A percentile compares a stretch with the other conserved stretches of the same genome.
Conservation (phyloP, 2,888 invertebrate species). For the Terebella lapidaria region DNA sequence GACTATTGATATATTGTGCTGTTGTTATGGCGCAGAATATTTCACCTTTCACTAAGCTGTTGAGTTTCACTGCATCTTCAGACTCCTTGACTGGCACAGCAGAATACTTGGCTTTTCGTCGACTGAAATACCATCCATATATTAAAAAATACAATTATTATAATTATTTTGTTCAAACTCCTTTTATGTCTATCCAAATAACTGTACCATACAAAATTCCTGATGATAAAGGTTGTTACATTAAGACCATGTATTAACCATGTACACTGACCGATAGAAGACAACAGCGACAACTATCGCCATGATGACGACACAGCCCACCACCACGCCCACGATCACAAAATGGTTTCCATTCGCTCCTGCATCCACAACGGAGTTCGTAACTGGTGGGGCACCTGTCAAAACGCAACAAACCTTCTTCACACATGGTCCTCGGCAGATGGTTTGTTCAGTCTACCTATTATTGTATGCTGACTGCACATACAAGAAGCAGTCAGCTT, state of each 20-base stretch:
- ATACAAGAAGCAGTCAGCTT: too few relatives aligned
- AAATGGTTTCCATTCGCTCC: background rate
- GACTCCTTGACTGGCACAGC: conserved; percentile 15
- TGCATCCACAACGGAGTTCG: too few relatives aligned
- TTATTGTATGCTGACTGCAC: too few relatives aligned
- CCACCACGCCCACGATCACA: conserved; percentile 2
- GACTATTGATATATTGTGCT: too few relatives aligned
- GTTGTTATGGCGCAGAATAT: background rate
- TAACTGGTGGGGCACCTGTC: too few relatives aligned
- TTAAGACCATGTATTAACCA: background rate
- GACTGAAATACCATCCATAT: conserved; percentile 4
- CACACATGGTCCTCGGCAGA: too few relatives aligned
- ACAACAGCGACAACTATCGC: background rate
- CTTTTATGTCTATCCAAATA: background rate
- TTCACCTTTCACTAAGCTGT: conserved; percentile 7
- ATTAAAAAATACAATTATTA: background rate
- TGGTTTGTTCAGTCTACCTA: too few relatives aligned
- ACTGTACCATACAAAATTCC: too few relatives aligned
- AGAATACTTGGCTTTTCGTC: conserved; percentile 15
- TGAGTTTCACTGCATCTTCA: conserved; percentile 6
- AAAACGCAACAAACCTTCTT: too few relatives aligned
- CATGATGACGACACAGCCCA: background rate
- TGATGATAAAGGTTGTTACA: too few relatives aligned
- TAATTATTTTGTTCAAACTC: background rate
- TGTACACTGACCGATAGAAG: conserved; percentile 11